A percentile compares a stretch with the other conserved stretches of the same genome.
Evolutionary conservation across 2,797 vertebrate species (phyloP).

Genomic region (Tauraco hartlaubi): DNA sequence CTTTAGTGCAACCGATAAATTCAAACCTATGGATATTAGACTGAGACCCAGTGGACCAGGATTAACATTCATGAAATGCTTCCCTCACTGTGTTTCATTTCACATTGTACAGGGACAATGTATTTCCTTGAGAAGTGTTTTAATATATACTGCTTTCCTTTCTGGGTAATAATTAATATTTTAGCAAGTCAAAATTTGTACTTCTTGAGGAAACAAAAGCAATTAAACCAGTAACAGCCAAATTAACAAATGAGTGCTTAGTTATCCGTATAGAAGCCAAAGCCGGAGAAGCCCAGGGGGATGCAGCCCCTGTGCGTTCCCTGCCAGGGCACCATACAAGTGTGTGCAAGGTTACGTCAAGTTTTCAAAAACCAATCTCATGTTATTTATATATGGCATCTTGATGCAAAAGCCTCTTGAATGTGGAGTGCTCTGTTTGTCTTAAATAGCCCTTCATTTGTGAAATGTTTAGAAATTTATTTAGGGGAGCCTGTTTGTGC

Average conservation of each 20-base stretch:
- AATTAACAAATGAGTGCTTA: neutral
- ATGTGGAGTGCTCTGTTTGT: neutral
- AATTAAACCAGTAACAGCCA: neutral
- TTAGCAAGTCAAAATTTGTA: neutral
- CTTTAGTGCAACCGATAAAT: neutral
- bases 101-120: neutral
- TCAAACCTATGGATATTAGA: neutral
- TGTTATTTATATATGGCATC: neutral
- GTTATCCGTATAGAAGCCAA: neutral
- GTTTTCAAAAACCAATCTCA: neutral
- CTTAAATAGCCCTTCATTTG: neutral
- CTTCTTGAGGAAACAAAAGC: neutral
- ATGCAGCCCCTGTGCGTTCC: rapidly evolving
- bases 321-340: neutral
- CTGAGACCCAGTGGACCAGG: neutral
- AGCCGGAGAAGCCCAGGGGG: neutral
- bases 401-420: neutral
- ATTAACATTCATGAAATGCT: conserved; percentile 10
- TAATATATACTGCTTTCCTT: neutral
- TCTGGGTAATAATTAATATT: neutral
- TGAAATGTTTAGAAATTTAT: neutral
- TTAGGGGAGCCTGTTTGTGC: neutral
- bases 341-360: neutral
- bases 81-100: neutral
- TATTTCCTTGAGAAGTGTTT: neutral